These are phyloP conservation scores for Cyclargus thomasi DNA, from an alignment of 1,140 invertebrate species.

Conservation along the genomic window DNA sequence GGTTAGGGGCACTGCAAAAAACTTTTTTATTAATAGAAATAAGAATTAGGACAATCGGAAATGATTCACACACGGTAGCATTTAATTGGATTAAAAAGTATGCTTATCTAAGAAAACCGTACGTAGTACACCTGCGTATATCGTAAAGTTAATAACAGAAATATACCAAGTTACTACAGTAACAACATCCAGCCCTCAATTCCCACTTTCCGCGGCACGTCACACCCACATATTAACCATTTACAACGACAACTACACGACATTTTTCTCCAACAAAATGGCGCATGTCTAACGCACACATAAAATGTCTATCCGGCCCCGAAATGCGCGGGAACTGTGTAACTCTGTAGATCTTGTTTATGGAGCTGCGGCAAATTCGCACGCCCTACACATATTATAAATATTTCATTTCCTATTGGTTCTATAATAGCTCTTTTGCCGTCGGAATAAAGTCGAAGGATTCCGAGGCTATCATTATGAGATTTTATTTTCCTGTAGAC, in stretches of 20 bases:
- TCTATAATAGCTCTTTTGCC: background rate
- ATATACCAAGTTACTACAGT: background rate
- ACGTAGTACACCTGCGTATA: too few species aligned
- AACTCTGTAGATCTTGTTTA: constrained; percentile 1
- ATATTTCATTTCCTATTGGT: background rate
- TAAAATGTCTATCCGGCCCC: background rate
- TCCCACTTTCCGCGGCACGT: background rate
- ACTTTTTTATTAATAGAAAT: too few species aligned
- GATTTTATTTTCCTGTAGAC: too few species aligned
- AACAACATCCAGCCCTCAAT: background rate
- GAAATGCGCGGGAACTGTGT: background rate
- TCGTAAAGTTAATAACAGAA: background rate
- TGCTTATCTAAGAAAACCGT: too few species aligned
- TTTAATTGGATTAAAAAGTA: too few species aligned
- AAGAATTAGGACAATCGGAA: too few species aligned
- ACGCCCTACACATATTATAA: background rate
- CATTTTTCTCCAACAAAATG: constrained; percentile 7
- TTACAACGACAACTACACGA: background rate
- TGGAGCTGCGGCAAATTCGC: background rate
- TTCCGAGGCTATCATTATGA: too few species aligned
- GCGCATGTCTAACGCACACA: background rate
- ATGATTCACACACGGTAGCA: too few species aligned
- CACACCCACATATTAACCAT: constrained; percentile 11
- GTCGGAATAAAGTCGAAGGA: background rate
- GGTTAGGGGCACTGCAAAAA: too few species aligned